Evolutionary conservation across 2,888 invertebrate species (phyloP), one percentile per base, ranked within the genome.

Genomic region (Pollenia amentaria): DNA sequence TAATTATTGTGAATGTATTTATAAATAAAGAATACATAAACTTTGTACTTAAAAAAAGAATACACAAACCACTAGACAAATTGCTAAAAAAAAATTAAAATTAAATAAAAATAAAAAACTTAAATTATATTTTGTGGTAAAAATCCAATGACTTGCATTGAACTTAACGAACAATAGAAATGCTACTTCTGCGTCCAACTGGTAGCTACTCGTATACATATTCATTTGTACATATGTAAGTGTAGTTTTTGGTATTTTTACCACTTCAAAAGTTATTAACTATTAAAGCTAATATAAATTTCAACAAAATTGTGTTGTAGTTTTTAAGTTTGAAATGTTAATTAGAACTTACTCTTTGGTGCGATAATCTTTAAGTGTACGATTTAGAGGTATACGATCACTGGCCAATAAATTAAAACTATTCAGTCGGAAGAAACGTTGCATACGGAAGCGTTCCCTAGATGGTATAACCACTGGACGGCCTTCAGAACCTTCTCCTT

Each of bases 321-420:
- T 18, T 80, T 46, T 77, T 14, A 51, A 69, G 21, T 16, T 40
- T 40, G 8, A 53, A 55, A 77, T 29, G 42, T 40, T 14, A 40
- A 8, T 14, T 9, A 11, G 8, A 18, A 90, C 91, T 90, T 93
- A 97, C 97, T 95, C 96, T 90, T 96, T 96, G 92, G 97, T 96
- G 88, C 98, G 94, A 90, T 97, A 96, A 93, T 98, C 98, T 14
- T 97, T 97, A 62, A 98, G 94, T 82, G 95, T 96, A 89, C 98
- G 94, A 91, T 98, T 97, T 48, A 98, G 94, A 11, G 97, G 96
- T 91, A 98, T 97, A 88, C 96, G 95, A 94, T 98, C 98, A 91
- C 97, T 97, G 79, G 97, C 97, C 93, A 98, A 94, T 89, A 98
- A 94, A 92, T 98, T 98, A 92, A 98, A 98, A 48, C 97, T 95